Conservation (phyloP, 2,888 invertebrate genomes). For the Cerastis leucographa region DNA sequence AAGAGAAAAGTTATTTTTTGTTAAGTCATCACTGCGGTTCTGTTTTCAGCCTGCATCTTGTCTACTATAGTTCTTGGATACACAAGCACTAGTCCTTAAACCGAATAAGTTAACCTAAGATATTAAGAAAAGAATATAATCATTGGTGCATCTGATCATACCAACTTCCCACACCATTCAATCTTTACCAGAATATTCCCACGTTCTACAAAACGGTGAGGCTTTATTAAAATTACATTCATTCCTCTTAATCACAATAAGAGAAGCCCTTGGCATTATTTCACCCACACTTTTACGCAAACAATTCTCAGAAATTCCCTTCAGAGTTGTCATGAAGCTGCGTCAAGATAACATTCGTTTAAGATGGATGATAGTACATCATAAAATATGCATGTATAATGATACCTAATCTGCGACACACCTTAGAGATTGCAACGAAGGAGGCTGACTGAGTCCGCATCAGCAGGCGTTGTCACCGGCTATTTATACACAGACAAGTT, state of each 20-base stretch:
- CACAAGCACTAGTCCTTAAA: background rate
- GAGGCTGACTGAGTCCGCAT: constrained; percentile 64
- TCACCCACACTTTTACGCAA: constrained; percentile 57
- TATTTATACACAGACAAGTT: constrained; percentile 77
- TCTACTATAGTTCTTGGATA: background rate
- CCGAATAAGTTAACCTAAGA: background rate
- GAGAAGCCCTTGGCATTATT: constrained; percentile 53
- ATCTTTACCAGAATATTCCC: constrained; percentile 24
- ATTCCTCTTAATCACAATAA: constrained; percentile 44
- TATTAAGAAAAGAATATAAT: background rate
- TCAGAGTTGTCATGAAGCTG: constrained; percentile 70
- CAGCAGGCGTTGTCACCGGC: constrained; percentile 65
- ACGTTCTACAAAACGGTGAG: constrained; percentile 30
- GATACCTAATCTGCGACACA: constrained; percentile 67
- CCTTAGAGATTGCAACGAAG: constrained; percentile 75
- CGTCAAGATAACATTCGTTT: constrained; percentile 64
- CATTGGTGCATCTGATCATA: constrained; percentile 7
- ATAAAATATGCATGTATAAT: constrained; percentile 42
- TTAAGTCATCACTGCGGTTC: background rate
- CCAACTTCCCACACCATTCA: background rate
- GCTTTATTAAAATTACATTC: constrained; percentile 32
- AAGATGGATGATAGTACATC: constrained; percentile 68
- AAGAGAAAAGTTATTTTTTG: too few relatives aligned
- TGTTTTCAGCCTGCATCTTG: too few relatives aligned
- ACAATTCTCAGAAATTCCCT: constrained; percentile 68